A percentile compares a stretch with the other conserved stretches of the same genome.
phyloP scores from a whole-genome alignment of 2,797 vertebrate species.

The Brachyalestes nurse region DNA sequence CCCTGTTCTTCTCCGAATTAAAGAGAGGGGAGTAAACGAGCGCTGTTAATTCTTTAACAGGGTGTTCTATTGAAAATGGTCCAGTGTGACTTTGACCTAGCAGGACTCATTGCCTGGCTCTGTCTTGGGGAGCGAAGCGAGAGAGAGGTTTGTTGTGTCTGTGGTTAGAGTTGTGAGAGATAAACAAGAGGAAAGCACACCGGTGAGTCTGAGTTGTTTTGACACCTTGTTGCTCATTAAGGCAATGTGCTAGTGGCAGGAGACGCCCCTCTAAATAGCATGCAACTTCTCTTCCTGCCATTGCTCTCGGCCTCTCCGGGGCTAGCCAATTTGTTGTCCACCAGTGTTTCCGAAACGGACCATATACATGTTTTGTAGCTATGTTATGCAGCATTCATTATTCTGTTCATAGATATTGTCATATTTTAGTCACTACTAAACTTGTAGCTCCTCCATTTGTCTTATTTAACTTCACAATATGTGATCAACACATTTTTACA shows the following conservation, averaged over 20 bases:
- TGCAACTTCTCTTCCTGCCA: conserved; percentile 19
- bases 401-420: not conserved
- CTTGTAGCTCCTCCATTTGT: not conserved
- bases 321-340: conserved; percentile 16
- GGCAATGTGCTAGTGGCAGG: conserved; percentile 56
- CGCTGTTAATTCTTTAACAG: conserved; percentile 53
- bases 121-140: conserved; percentile 25
- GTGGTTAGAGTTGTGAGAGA: conserved; percentile 42
- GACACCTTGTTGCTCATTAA: conserved; percentile 63
- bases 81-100: conserved; percentile 44
- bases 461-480: not conserved
- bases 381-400: not conserved
- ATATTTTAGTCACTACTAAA: not conserved
- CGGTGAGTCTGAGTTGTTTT: conserved; percentile 53
- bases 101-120: conserved; percentile 41
- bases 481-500: not conserved
- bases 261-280: conserved; percentile 53
- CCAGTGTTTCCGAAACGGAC: not conserved
- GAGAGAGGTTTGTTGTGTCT: conserved; percentile 45
- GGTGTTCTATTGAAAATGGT: conserved; percentile 42
- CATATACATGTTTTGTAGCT: not conserved
- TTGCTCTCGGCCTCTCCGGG: not conserved
- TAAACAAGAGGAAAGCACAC: conserved; percentile 53
- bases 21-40: conserved; percentile 32
- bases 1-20: conserved; percentile 30